These are phyloP conservation scores for Drosophila percnosoma DNA, from an alignment of 2,888 invertebrate species.

Conservation along the genomic window DNA sequence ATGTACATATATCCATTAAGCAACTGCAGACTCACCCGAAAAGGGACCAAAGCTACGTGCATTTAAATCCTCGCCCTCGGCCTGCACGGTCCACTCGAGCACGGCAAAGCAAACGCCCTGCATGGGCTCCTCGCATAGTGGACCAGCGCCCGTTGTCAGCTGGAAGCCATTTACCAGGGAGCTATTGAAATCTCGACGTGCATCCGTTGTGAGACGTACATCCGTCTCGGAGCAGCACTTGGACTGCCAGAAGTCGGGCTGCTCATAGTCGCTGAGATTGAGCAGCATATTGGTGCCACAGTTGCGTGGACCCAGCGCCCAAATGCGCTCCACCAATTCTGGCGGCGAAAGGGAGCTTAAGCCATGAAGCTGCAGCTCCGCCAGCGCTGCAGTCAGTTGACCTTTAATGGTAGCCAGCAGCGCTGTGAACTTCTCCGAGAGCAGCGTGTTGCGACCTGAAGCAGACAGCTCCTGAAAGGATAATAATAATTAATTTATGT, in stretches of 20 bases:
- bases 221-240: slow-evolving; percentile 72
- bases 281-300: slow-evolving; percentile 96
- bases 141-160: slow-evolving; percentile 94
- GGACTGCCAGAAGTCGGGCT: slow-evolving; percentile 86
- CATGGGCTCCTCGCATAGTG: slow-evolving; percentile 98
- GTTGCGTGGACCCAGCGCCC: slow-evolving; percentile 96
- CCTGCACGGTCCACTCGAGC: slow-evolving; percentile 91
- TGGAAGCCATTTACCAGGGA: slow-evolving; percentile 95
- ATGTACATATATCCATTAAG: not conserved
- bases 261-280: slow-evolving; percentile 90
- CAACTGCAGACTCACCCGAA: slow-evolving; percentile 85
- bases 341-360: slow-evolving; percentile 85
- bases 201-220: slow-evolving; percentile 82
- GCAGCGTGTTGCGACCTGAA: slow-evolving; percentile 63
- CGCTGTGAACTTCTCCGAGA: slow-evolving; percentile 79
- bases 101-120: slow-evolving; percentile 96
- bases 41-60: slow-evolving; percentile 85
- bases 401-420: slow-evolving; percentile 83
- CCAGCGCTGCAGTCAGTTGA: slow-evolving; percentile 87
- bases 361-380: slow-evolving; percentile 86
- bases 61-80: slow-evolving; percentile 83
- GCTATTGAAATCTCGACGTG: slow-evolving; percentile 89
- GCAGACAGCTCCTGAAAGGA: slow-evolving; percentile 69
- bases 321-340: slow-evolving; percentile 88
- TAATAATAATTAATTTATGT: no score